phyloP scores from a whole-genome alignment of 2,888 invertebrate genomes.

The Tetramorium bicarinatum region DNA sequence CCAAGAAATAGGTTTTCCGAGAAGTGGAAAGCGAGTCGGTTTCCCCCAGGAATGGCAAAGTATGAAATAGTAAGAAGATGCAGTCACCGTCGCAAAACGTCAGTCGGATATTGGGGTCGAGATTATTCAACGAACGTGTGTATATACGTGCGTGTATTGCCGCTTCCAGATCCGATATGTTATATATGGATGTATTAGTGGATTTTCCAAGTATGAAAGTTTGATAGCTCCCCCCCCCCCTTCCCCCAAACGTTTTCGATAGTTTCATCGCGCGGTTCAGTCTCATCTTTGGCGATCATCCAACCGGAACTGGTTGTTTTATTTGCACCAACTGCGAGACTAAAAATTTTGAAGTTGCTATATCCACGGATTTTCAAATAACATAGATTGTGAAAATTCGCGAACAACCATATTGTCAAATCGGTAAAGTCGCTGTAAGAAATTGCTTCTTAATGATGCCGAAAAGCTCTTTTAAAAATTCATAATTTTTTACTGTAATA shows the following conservation, averaged over 20 bases:
- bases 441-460: background rate
- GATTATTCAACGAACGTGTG: slow-evolving; percentile 38
- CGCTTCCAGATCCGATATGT: slow-evolving; percentile 4
- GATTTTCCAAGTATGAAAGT: slow-evolving; percentile 37
- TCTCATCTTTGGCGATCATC: slow-evolving; percentile 34
- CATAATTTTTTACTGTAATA: background rate
- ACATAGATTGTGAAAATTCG: background rate
- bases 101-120: slow-evolving; percentile 55
- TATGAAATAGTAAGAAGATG: slow-evolving; percentile 60
- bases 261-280: slow-evolving; percentile 20
- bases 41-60: slow-evolving; percentile 44
- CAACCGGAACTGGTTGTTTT: slow-evolving; percentile 28
- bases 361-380: slow-evolving; percentile 15
- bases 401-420: background rate
- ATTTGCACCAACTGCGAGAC: slow-evolving; percentile 17
- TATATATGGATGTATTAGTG: slow-evolving; percentile 41
- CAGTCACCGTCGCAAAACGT: slow-evolving; percentile 56
- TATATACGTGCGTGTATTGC: slow-evolving; percentile 10
- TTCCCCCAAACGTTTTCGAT: slow-evolving; percentile 21
- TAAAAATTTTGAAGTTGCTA: slow-evolving; percentile 37
- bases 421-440: background rate
- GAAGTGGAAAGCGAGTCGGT: slow-evolving; percentile 46
- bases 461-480: background rate
- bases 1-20: slow-evolving; percentile 49
- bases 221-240: slow-evolving; percentile 6